Evolutionary conservation across 2,797 vertebrate species (phyloP), one percentile per base, ranked within the genome.

Genomic region (Notamacropus eugenii): DNA sequence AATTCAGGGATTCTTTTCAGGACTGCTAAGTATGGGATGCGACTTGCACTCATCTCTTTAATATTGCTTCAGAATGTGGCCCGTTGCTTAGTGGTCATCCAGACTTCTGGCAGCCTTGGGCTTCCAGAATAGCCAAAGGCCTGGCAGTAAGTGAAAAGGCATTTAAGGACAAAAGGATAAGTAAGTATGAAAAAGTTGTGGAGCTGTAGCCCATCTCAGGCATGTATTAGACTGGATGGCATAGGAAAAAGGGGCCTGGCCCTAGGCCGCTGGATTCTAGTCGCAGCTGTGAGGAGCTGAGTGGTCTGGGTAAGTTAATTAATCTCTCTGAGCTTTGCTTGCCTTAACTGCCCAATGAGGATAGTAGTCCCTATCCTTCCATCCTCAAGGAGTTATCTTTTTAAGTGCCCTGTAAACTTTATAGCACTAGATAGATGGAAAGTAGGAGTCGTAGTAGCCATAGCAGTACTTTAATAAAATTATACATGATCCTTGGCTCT

Each of bases 141-240:
- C 55, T 95, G 16, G 50, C 93, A 93, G 29, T 96, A 96, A 96
- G 92, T 58, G 95, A 87, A 96, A 95, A 95, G 59, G 1, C 4
- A 52, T 59, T 14, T 91, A 56, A 91, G 10, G 90, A 52, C 93
- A 95, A 59, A 94, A 74, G 34, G 94, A 90, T 74, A 92, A 40
- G 16, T 74, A 87, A 46, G 24, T 92, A 16, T 93, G 34, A 90
- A 92, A 94, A 55, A 92, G 94, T 94, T 40, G 59, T 54, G 24
- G 59, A 82, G 58, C 87, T 93, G 52, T 96, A 52, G 74, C 22
- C 40, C 74, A 82, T 46, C 40, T 46, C 4, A 87, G 74, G 24
- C 40, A 87, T 87, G 22, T 11, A 3, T 87, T 87, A 46, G 14
- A 46, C 40, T 87, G 40, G 24, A 4, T 28, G 10, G 2, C 27